These are phyloP conservation scores for Halcyon smyrnensis DNA, from an alignment of 2,797 vertebrate species.

Conservation along the genomic window DNA sequence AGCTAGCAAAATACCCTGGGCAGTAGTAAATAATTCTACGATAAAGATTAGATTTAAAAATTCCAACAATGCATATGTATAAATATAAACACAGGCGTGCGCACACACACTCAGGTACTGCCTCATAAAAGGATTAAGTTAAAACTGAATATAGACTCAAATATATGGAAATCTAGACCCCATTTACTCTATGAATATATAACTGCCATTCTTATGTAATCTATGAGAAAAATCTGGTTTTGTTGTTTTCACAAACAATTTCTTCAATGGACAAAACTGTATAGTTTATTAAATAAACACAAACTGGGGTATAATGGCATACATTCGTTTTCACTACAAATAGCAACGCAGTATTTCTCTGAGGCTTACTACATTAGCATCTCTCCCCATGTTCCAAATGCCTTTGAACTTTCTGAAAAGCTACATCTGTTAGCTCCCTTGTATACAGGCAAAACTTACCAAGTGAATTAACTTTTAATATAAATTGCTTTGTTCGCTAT, in stretches of 20 bases:
- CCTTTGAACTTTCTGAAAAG: slow-evolving; percentile 85
- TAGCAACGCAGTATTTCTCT: slow-evolving; percentile 78
- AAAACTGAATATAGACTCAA: slow-evolving; percentile 20
- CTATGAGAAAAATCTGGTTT: slow-evolving; percentile 57
- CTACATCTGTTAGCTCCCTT: slow-evolving; percentile 82
- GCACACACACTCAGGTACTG: background rate
- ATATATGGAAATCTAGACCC: background rate
- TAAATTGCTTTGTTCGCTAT: slow-evolving; percentile 86
- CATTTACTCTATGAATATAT: background rate
- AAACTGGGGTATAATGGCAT: slow-evolving; percentile 80
- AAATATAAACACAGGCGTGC: background rate
- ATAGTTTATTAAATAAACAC: slow-evolving; percentile 81
- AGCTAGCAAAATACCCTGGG: slow-evolving; percentile 45
- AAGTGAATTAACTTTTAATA: slow-evolving; percentile 88
- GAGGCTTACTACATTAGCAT: slow-evolving; percentile 79
- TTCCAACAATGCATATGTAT: background rate
- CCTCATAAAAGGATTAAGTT: slow-evolving; percentile 42
- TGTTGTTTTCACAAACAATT: slow-evolving; percentile 53
- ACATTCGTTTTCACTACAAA: slow-evolving; percentile 84
- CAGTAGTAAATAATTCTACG: slow-evolving; percentile 57
- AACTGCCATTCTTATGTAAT: slow-evolving; percentile 38
- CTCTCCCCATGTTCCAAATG: slow-evolving; percentile 74
- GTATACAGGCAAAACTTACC: slow-evolving; percentile 80
- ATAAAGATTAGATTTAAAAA: slow-evolving; percentile 57
- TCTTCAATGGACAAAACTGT: slow-evolving; percentile 63